Conservation (phyloP, 1,140 invertebrate species). For the Tetramorium parvispinum region DNA sequence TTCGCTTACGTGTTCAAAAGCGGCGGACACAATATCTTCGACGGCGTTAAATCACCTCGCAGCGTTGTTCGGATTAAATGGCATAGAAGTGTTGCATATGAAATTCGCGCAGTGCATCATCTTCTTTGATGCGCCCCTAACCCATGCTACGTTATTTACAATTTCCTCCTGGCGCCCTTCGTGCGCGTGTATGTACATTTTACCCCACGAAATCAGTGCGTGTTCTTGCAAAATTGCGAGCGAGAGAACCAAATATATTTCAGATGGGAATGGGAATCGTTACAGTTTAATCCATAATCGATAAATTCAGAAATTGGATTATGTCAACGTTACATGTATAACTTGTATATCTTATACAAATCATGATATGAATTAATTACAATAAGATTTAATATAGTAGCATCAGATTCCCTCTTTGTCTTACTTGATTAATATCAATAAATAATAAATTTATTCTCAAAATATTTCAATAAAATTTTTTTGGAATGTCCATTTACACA, state of each 20-base stretch:
- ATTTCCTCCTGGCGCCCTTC: slow-evolving; percentile 42
- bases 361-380: not conserved
- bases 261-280: not conserved
- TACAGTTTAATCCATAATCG: slow-evolving; percentile 7
- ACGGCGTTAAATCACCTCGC: slow-evolving; percentile 61
- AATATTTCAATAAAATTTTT: not conserved
- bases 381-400: not conserved
- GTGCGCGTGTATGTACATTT: not conserved
- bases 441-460: not conserved
- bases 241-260: slow-evolving; percentile 23
- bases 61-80: slow-evolving; percentile 67
- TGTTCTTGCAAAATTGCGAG: slow-evolving; percentile 17
- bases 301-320: slow-evolving; percentile 24
- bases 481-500: not conserved
- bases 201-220: slow-evolving; percentile 19
- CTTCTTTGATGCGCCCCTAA: slow-evolving; percentile 63
- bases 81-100: slow-evolving; percentile 65
- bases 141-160: slow-evolving; percentile 55
- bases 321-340: not conserved
- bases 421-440: not conserved
- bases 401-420: too few species aligned
- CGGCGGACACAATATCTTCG: slow-evolving; percentile 47
- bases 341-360: not conserved
- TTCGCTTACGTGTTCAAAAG: slow-evolving; percentile 49
- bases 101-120: slow-evolving; percentile 71